Percentiles rank a stretch among this genome's conserved stretches.
These are phyloP conservation scores for Colius striatus DNA, from an alignment of 2,113 vertebrate genomes.

Conservation along the genomic window DNA sequence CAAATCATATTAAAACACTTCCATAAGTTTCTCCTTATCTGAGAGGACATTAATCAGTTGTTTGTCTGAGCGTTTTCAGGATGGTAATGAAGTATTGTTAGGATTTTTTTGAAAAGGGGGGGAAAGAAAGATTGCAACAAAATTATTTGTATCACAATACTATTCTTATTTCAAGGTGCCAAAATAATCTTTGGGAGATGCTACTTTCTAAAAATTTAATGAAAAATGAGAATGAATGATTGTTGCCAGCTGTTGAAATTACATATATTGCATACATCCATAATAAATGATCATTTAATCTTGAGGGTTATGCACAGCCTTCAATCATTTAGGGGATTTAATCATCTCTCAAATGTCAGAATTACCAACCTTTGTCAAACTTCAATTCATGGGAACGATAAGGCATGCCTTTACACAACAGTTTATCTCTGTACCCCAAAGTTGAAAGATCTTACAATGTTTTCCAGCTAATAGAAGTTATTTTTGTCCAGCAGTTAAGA, in stretches of 20 bases:
- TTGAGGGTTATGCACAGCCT: neutral
- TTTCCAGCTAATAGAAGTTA: constrained; percentile 43
- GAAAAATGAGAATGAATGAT: constrained; percentile 7
- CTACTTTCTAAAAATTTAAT: constrained; percentile 8
- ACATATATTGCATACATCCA: neutral
- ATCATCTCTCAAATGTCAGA: constrained; percentile 26
- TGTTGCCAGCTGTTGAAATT: constrained; percentile 18
- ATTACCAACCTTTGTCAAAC: constrained; percentile 7
- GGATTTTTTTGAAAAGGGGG: neutral
- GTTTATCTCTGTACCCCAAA: constrained; percentile 20
- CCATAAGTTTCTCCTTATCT: neutral
- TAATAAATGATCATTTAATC: constrained; percentile 35
- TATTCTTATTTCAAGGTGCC: neutral
- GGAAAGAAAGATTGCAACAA: neutral
- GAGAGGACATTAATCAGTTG: neutral
- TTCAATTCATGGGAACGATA: neutral
- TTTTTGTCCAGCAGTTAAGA: constrained; percentile 47
- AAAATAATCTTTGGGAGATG: neutral
- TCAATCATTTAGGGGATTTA: constrained; percentile 12
- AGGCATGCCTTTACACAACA: neutral
- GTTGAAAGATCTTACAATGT: constrained; percentile 25
- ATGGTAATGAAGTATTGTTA: neutral
- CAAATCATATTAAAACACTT: neutral
- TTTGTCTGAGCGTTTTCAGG: neutral
- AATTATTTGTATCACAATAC: neutral